phyloP scores from a whole-genome alignment of 1,140 invertebrate species.

The Danaus plexippus region DNA sequence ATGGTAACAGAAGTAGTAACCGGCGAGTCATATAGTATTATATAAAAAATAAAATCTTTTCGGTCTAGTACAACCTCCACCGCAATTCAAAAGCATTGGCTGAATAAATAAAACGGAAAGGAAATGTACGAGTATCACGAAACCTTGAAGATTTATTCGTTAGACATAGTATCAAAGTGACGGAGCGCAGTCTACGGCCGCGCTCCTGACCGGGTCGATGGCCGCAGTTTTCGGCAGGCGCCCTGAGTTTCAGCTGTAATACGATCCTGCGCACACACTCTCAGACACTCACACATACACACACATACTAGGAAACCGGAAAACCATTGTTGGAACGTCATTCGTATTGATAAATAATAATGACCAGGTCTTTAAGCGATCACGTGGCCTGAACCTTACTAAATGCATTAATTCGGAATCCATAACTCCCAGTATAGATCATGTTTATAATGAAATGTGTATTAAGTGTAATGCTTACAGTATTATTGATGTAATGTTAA shows the following conservation, averaged over 20 bases:
- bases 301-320: constrained; percentile 40
- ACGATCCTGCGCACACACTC: constrained; percentile 59
- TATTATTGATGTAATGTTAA: too few relatives aligned
- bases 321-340: constrained; percentile 42
- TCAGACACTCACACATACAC: constrained; percentile 15
- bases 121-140: constrained; percentile 1
- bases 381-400: constrained; percentile 17
- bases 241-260: constrained; percentile 68
- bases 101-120: background rate
- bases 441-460: too few relatives aligned
- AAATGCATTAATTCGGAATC: constrained; percentile 16
- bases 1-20: too few relatives aligned
- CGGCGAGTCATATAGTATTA: background rate
- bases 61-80: background rate
- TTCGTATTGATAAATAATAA: constrained; percentile 26
- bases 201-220: constrained; percentile 63
- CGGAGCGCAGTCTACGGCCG: constrained; percentile 43
- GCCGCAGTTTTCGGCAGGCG: constrained; percentile 67
- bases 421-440: background rate
- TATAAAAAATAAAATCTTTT: background rate
- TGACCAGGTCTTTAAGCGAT: constrained; percentile 17
- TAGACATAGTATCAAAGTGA: constrained; percentile 39
- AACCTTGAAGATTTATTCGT: constrained; percentile 25
- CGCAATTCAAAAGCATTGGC: background rate
- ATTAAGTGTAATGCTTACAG: too few relatives aligned